Base-by-base conservation (phyloP, 2,888 invertebrate species). In the Nemapogon koenigi region DNA sequence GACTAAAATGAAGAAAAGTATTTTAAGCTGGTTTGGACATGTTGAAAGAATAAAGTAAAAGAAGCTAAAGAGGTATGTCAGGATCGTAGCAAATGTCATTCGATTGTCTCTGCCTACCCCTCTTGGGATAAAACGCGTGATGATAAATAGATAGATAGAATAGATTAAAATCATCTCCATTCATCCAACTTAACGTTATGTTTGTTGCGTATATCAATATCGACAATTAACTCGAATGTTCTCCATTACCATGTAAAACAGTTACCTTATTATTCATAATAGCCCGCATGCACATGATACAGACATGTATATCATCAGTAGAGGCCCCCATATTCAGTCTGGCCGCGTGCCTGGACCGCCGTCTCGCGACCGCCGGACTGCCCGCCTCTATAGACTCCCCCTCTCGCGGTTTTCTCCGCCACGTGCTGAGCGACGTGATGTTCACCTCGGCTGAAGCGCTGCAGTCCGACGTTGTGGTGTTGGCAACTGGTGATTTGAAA, bases 231-330 rank as follows among this genome's bases (percentile, higher is more conserved):
- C n/a, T n/a, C n/a, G n/a, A n/a, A n/a, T n/a, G n/a, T n/a, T n/a
- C n/a, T n/a, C n/a, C n/a, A n/a, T n/a, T n/a, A n/a, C 22, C 8
- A 22, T 22, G 6, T 11, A 26, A 3, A 29, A 29, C 8, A 4
- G 4, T 15, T 19, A 88, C 89, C 85, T 98, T 98, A 65, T 99
- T 98, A 75, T 99, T 99, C 98, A 99, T 99, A 59, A 99, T 97
- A 51, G 98, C 98, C 41, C 98, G 84, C 83, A 99, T 88, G 64
- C 98, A 99, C 90, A 97, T 93, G 57, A 99, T 97, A 81, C 97
- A 97, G 43, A 98, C 96, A 73, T 99, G 98, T 57, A 99, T 97
- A 64, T 99, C 99, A 66, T 98, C 98, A 45, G 95, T 93, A 41
- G 96, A 91, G 53, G 94, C 93, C 38, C 95, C 95, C 94, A 95